Conservation (phyloP, 1,140 invertebrate species). For the Doryteuthis pealeii region DNA sequence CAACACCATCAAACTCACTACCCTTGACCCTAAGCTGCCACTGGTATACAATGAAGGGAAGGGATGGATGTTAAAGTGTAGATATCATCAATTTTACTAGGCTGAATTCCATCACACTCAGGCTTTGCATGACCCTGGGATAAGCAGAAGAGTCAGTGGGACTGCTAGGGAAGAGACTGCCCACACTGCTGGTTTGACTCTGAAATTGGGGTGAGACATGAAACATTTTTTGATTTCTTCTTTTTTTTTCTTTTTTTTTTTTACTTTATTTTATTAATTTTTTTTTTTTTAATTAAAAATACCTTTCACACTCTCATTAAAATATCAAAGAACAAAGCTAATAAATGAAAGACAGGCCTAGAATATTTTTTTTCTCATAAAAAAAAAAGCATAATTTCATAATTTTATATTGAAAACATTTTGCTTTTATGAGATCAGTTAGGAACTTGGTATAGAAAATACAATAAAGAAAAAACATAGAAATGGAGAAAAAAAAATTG, state of each 20-base stretch:
- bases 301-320: too few species aligned
- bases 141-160: constrained; percentile 89
- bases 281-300: neutral
- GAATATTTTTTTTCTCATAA: too few species aligned
- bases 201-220: constrained; percentile 84
- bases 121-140: constrained; percentile 60
- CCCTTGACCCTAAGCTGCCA: neutral
- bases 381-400: too few species aligned
- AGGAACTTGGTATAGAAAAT: too few species aligned
- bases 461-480: too few species aligned
- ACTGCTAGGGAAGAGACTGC: constrained; percentile 91
- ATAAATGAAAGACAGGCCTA: too few species aligned
- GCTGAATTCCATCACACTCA: constrained; percentile 56
- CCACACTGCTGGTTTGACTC: constrained; percentile 86
- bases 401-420: too few species aligned
- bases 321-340: too few species aligned
- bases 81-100: constrained; percentile 41
- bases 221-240: constrained; percentile 8
- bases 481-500: too few species aligned
- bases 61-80: constrained; percentile 17
- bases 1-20: too few species aligned
- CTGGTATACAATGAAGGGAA: neutral
- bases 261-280: neutral
- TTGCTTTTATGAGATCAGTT: too few species aligned
- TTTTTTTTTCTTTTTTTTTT: constrained; percentile 7